Conservation (phyloP, 1,140 invertebrate species). For the Procambarus clarkii region DNA sequence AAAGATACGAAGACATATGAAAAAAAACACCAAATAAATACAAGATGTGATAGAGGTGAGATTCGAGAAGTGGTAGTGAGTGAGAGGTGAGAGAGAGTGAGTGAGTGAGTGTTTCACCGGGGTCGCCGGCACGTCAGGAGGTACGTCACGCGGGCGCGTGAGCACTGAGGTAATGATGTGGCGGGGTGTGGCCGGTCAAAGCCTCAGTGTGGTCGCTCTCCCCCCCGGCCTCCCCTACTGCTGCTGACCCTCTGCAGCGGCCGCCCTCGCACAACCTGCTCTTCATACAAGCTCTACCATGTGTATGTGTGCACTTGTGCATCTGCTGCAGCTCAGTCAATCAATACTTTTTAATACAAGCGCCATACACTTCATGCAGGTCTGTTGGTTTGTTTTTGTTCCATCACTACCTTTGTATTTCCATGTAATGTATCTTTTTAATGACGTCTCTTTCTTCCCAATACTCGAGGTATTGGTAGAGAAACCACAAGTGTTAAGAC, state of each 20-base stretch:
- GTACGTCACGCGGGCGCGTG: neutral
- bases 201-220: neutral
- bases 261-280: neutral
- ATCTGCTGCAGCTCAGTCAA: neutral
- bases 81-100: conserved; percentile 12
- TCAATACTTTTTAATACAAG: conserved; percentile 9
- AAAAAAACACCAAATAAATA: conserved; percentile 30
- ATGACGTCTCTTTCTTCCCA: conserved; percentile 13
- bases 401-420: conserved; percentile 7
- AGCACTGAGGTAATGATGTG: conserved; percentile 31
- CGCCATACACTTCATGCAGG: neutral
- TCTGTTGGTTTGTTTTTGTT: neutral
- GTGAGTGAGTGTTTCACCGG: neutral
- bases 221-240: neutral
- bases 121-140: neutral
- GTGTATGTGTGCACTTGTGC: neutral
- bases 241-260: neutral
- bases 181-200: conserved; percentile 1
- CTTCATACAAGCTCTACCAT: neutral
- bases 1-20: conserved; percentile 25
- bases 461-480: conserved; percentile 13
- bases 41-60: conserved; percentile 41
- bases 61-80: conserved; percentile 21
- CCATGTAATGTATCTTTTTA: neutral
- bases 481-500: conserved; percentile 9